Evolutionary conservation across 2,113 vertebrate genomes (phyloP), one percentile per base, ranked within the genome.

Genomic region (Phaetusa simplex): DNA sequence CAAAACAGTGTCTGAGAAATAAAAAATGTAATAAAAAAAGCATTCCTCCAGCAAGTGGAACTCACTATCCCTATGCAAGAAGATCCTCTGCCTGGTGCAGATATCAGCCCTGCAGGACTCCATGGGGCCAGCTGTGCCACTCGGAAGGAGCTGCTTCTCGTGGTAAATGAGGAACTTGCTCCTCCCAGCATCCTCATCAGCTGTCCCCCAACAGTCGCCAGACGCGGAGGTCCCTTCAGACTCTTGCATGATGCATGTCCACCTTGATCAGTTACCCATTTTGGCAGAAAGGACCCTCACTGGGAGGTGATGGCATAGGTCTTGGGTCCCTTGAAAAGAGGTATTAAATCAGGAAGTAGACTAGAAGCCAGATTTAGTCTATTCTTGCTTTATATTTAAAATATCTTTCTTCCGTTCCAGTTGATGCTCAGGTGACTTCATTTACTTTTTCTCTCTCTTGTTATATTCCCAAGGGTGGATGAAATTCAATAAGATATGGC

Each of bases 231-330:
- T 47, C n/a, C 32, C 43, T 81, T 32, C 32, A 15, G 50, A 34
- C 43, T 43, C 47, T 72, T 74, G 19, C 34, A 16, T 1, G 2
- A 20, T 67, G 21, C 1, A 0, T 2, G 0, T 14, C 47, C 20
- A 26, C 24, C 47, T 69, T 47, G 29, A 59, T 50, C 47, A 76
- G 15, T 34, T 38, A 64, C 17, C 10, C 4, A 3, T 81, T 58
- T 65, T 58, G 58, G n/a, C 42, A 78, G 22, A 56, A 45, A 4
- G 11, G 16, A 22, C 20, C 26, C 30, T 56, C 24, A 32, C 22
- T 80, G 45, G 9, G 34, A 73, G 8, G 7, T 29, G 47, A 69
- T 62, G 53, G 22, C 12, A 20, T 2, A 76, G 81, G 18, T 50
- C 29, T 74, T 50, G 19, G 6, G 8, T 83, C 24, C 40, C 6